Evolutionary conservation across 2,888 invertebrate genomes (phyloP), one percentile per base, ranked within the genome.

Genomic region (Leptarthrus brevirostris): DNA sequence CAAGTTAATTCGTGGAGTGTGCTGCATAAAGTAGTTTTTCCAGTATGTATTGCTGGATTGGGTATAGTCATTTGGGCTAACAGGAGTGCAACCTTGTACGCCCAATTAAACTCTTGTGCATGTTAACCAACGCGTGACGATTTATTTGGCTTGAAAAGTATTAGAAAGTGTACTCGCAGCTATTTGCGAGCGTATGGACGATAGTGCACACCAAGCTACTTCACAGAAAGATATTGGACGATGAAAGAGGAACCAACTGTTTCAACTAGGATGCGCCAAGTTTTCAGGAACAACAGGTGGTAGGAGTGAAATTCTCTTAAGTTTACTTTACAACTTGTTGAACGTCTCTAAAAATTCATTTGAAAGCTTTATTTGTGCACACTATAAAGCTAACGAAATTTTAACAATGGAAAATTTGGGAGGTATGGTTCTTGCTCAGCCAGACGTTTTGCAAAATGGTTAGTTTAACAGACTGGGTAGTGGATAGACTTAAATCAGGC

Each of bases 271-370:
- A 69, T 69, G 69, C 69, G 69, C 69, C 69, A 52, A 69, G 52
- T 52, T 69, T 52, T 52, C 52, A 24, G 22, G 40, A 56, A 72
- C 72, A 72, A 72, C 72, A 72, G 72, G 72, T 72, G 72, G 72
- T 72, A 72, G 44, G 72, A 58, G 47, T 36, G 54, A 58, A 69
- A 69, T 69, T 69, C 69, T 24, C 69, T 69, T 69, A 52, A 69
- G 69, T 69, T 69, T 69, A 69, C 69, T 69, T 64, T 69, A 49
- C 69, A 69, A 69, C 69, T 69, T 69, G 69, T 69, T 69, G 69
- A 69, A 69, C 52, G 52, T 69, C 49, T 49, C 52, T 69, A 34
- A 52, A 52, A 52, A 52, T 69, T 52, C 69, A 69, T 69, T 69
- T 69, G 52, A 49, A 69, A 69, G 64, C 64, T 64, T 36, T 20